phyloP scores from a whole-genome alignment of 2,113 vertebrate genomes.

The Pantherophis guttatus region DNA sequence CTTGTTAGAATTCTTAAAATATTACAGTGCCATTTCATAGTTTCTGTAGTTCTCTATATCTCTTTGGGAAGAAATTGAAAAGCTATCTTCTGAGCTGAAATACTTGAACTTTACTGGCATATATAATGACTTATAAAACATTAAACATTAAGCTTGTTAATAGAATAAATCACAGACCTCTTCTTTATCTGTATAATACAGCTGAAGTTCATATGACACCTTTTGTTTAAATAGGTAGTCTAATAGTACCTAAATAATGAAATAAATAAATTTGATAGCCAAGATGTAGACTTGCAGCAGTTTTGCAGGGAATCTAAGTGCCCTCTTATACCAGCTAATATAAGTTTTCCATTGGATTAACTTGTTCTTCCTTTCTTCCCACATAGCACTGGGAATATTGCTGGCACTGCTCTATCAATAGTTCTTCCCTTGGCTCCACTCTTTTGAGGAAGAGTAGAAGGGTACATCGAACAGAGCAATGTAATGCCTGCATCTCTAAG shows the following conservation, averaged over 20 bases:
- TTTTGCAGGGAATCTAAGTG: not conserved
- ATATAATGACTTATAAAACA: not conserved
- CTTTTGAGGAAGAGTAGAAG: not conserved
- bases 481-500: not conserved
- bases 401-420: not conserved
- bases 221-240: not conserved
- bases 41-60: not conserved
- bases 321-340: not conserved
- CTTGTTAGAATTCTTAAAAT: not conserved
- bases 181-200: not conserved
- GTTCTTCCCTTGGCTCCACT: not conserved
- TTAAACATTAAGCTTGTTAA: not conserved
- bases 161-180: not conserved
- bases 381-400: not conserved
- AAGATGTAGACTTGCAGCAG: not conserved
- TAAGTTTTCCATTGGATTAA: not conserved
- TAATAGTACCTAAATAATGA: not conserved
- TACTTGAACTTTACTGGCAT: not conserved
- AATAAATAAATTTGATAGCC: not conserved
- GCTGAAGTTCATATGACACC: too few relatives aligned
- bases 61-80: not conserved
- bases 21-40: slow-evolving; percentile 22
- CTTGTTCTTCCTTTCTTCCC: not conserved
- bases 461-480: not conserved
- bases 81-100: not conserved